phyloP scores from a whole-genome alignment of 2,888 invertebrate species.

The Alloscopus bannaensis region DNA sequence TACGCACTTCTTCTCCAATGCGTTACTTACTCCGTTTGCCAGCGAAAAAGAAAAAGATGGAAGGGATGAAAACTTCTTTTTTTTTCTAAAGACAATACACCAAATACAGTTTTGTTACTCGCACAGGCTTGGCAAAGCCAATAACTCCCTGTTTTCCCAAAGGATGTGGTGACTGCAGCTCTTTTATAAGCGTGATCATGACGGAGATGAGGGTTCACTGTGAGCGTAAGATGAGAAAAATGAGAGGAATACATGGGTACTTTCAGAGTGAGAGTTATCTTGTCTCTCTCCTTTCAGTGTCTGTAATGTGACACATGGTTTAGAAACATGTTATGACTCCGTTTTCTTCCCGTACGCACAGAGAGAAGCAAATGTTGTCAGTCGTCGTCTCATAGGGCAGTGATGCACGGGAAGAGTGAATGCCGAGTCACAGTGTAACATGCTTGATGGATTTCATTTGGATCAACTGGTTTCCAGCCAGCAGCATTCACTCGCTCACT shows the following conservation, averaged over 20 bases:
- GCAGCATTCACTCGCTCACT: too few relatives aligned
- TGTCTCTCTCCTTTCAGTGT: slow-evolving; percentile 19
- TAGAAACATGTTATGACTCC: slow-evolving; percentile 27
- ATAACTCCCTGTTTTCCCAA: slow-evolving; percentile 36
- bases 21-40: slow-evolving; percentile 7
- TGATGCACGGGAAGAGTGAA: slow-evolving; percentile 3
- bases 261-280: slow-evolving; percentile 41
- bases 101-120: slow-evolving; percentile 40
- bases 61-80: slow-evolving; percentile 17
- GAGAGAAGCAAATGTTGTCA: neutral
- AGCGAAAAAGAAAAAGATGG: neutral
- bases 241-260: slow-evolving; percentile 26
- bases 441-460: slow-evolving; percentile 56
- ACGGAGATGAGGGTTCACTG: slow-evolving; percentile 7
- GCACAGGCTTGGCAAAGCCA: slow-evolving; percentile 42
- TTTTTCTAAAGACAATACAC: slow-evolving; percentile 35
- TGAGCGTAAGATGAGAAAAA: slow-evolving; percentile 41
- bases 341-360: neutral
- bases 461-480: slow-evolving; percentile 58
- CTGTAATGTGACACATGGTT: slow-evolving; percentile 56
- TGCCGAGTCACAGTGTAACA: slow-evolving; percentile 40
- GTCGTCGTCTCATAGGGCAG: neutral
- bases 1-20: neutral
- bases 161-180: slow-evolving; percentile 41
- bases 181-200: slow-evolving; percentile 2